Conservation (phyloP, 2,888 invertebrate species). For the Agriopis leucophaearia region DNA sequence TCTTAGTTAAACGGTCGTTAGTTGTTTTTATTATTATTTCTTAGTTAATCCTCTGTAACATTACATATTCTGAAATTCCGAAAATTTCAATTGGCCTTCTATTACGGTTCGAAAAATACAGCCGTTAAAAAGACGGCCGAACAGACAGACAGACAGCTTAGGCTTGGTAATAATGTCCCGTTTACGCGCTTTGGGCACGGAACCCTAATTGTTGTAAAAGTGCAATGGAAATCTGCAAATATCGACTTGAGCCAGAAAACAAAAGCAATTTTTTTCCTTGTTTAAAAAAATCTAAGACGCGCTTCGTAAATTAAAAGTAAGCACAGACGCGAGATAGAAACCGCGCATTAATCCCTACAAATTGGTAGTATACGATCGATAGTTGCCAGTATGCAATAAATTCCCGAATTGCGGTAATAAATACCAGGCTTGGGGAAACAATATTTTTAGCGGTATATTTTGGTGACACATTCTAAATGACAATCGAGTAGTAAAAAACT, state of each 20-base stretch:
- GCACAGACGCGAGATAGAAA: constrained; percentile 57
- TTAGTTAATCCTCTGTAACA: too few species aligned
- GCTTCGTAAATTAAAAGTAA: constrained; percentile 74
- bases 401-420: constrained; percentile 37
- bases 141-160: too few species aligned
- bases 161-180: too few species aligned
- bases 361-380: constrained; percentile 61
- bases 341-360: constrained; percentile 48
- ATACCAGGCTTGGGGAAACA: constrained; percentile 29
- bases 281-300: constrained; percentile 48
- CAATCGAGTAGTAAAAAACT: constrained; percentile 17
- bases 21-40: too few species aligned
- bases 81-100: too few species aligned
- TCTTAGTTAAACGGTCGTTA: too few species aligned
- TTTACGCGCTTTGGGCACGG: too few species aligned
- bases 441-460: constrained; percentile 35
- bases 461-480: constrained; percentile 29
- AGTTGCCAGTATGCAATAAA: constrained; percentile 51
- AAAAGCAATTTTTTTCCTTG: background rate
- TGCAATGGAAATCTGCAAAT: background rate
- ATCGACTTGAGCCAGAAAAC: background rate
- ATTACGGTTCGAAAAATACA: too few species aligned
- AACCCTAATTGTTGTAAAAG: background rate
- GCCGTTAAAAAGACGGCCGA: too few species aligned
- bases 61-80: too few species aligned